Evolutionary conservation across 2,797 vertebrate species (phyloP), one percentile per base, ranked within the genome.

Genomic region (Erpetoichthys calabaricus): DNA sequence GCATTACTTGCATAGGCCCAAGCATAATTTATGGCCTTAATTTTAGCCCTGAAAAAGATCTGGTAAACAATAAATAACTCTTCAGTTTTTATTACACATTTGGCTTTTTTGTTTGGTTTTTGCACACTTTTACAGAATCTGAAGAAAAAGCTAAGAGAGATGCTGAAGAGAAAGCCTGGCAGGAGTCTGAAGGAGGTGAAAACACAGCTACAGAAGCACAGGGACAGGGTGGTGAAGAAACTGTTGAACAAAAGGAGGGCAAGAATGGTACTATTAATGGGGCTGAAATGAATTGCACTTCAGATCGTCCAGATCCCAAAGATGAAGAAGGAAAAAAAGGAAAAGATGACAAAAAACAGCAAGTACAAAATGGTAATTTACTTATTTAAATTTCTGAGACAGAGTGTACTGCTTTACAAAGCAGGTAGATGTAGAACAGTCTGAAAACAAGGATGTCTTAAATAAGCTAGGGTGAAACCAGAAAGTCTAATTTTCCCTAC

Each of bases 91-190:
- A 25, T 25, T 25, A 25, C 2, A 25, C 25, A 25, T 25, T 25
- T 25, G 25, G 25, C 25, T 25, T 25, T 25, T 25, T 25, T 25
- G 25, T 25, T 25, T 25, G 25, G 25, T 25, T 25, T 25, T 25
- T 25, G 2, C 25, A 25, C 25, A 25, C 25, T 25, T 45, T 43
- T 64, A 77, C 83, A 82, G 75, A 78, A 81, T 1, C 79, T 77
- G 92, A 97, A 71, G 95, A 98, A 74, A 89, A 87, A 65, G 66
- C 70, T 53, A 86, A 85, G 64, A 78, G 68, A 62, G 86, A 88
- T 54, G 68, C 70, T 5, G 80, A 86, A 50, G 83, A 88, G 66
- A 78, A 76, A 56, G 65, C 61, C 42, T 75, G 73, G 70, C 80
- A 84, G 58, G 77, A 72, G 6, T 76, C 76, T 1, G 71, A 85